These are phyloP conservation scores for Macrotis lagotis DNA, from an alignment of 2,113 vertebrate genomes.

Conservation along the genomic window DNA sequence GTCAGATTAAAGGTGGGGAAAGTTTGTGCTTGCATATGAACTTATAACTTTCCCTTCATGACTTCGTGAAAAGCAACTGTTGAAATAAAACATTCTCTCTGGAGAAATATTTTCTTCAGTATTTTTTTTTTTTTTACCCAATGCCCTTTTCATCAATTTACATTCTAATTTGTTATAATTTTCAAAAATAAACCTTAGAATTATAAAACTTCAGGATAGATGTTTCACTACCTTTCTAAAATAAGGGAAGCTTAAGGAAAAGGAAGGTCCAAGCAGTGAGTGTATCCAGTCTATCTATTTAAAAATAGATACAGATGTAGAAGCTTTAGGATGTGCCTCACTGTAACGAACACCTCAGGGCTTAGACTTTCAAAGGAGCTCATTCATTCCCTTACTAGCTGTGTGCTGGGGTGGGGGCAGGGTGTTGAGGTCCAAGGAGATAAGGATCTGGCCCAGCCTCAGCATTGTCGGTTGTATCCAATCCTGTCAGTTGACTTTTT, in stretches of 20 bases:
- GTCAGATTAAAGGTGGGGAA: background rate
- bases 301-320: background rate
- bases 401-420: background rate
- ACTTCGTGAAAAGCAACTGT: slow-evolving; percentile 73
- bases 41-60: slow-evolving; percentile 19
- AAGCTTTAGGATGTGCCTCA: background rate
- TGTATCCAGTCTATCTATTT: background rate
- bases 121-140: background rate
- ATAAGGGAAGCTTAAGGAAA: background rate
- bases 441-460: background rate
- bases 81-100: slow-evolving; percentile 52
- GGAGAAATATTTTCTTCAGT: slow-evolving; percentile 5
- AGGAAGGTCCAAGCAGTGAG: background rate
- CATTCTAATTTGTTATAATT: slow-evolving; percentile 12
- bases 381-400: background rate
- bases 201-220: background rate
- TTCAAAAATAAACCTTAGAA: slow-evolving; percentile 45
- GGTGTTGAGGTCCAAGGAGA: background rate
- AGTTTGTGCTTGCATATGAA: background rate
- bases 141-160: background rate
- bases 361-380: background rate
- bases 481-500: background rate
- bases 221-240: background rate
- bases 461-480: accelerated
- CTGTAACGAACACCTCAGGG: background rate